phyloP scores from a whole-genome alignment of 1,140 invertebrate species.

The Drosophila hydei region DNA sequence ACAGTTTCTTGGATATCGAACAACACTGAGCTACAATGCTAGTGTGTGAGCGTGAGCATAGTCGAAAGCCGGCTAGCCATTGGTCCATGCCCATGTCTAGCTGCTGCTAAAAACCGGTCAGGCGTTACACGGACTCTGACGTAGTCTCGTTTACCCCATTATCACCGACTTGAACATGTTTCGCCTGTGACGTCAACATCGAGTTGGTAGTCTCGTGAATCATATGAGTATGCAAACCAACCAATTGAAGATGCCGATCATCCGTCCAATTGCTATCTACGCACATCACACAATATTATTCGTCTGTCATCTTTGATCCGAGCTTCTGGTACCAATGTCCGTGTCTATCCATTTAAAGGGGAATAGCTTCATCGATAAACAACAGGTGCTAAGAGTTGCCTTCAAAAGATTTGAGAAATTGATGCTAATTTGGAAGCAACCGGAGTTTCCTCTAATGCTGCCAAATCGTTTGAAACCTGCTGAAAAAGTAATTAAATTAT shows the following conservation, averaged over 20 bases:
- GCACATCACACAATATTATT: slow-evolving; percentile 33
- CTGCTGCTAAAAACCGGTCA: slow-evolving; percentile 44
- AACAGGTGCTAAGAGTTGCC: slow-evolving; percentile 35
- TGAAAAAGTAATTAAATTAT: slow-evolving; percentile 28
- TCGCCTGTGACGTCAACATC: slow-evolving; percentile 38
- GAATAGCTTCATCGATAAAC: slow-evolving; percentile 9
- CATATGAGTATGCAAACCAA: slow-evolving; percentile 26
- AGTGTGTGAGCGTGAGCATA: neutral
- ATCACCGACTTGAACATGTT: slow-evolving; percentile 9
- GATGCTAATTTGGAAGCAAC: slow-evolving; percentile 26
- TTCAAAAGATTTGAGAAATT: slow-evolving; percentile 27
- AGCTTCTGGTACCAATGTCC: slow-evolving; percentile 2
- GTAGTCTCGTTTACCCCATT: slow-evolving; percentile 33
- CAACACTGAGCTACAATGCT: slow-evolving; percentile 11
- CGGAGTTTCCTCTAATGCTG: slow-evolving; percentile 15
- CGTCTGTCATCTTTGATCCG: slow-evolving; percentile 2
- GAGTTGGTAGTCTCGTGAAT: slow-evolving; percentile 24
- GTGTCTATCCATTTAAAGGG: slow-evolving; percentile 5
- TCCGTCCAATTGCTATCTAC: slow-evolving; percentile 16
- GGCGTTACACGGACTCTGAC: slow-evolving; percentile 41
- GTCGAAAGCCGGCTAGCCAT: slow-evolving; percentile 34
- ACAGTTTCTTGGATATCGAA: slow-evolving; percentile 42
- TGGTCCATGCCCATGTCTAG: slow-evolving; percentile 30
- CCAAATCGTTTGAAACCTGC: slow-evolving; percentile 1
- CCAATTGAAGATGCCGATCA: slow-evolving; percentile 15